Conservation (phyloP, 2,888 invertebrate genomes). For the Kryphioiulus occultus region DNA sequence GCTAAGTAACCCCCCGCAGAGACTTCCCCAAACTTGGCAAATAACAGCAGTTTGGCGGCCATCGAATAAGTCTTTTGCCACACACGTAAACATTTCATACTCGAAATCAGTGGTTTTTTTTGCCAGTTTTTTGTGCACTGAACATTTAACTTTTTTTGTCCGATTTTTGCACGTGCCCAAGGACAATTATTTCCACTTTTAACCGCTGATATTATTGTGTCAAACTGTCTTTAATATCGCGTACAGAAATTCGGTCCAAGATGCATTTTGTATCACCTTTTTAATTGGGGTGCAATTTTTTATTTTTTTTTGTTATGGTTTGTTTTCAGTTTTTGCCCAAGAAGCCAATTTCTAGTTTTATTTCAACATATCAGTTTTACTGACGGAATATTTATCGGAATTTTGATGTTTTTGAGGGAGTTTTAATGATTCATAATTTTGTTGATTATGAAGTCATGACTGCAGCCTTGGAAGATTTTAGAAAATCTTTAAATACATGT, state of each 20-base stretch:
- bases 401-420: neutral
- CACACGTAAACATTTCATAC: neutral
- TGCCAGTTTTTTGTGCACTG: neutral
- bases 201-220: neutral
- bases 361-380: neutral
- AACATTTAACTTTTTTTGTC: neutral
- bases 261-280: neutral
- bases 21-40: neutral
- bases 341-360: too few relatives aligned
- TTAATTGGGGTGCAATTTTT: neutral
- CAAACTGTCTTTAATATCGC: neutral
- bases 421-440: too few relatives aligned
- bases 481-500: too few relatives aligned
- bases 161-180: neutral
- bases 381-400: neutral
- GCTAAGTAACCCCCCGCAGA: slow-evolving; percentile 1
- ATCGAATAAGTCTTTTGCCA: too few relatives aligned
- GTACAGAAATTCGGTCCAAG: neutral
- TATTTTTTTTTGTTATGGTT: too few relatives aligned
- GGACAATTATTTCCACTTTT: neutral
- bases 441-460: too few relatives aligned
- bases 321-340: neutral
- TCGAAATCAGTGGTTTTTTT: neutral
- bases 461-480: too few relatives aligned
- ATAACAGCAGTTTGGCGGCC: neutral